Conservation (phyloP, 1,140 invertebrate species). For the Penaeus chinensis region DNA sequence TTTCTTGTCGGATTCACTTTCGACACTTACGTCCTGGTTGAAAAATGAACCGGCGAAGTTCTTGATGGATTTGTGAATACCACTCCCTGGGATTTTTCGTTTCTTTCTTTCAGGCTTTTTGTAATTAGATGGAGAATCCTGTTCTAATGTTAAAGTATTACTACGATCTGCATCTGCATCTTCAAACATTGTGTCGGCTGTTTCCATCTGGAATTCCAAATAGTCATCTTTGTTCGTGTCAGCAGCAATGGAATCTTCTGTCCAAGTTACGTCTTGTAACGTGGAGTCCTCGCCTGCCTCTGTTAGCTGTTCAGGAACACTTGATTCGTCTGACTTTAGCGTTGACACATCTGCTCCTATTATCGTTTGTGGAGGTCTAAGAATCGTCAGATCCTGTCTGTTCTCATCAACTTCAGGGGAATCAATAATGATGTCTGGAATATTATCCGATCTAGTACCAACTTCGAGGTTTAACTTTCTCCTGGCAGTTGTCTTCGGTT, state of each 20-base stretch:
- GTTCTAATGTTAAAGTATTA: background rate
- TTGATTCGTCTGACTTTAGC: background rate
- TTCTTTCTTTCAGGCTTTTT: conserved; percentile 36
- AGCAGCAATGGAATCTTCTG: background rate
- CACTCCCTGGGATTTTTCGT: conserved; percentile 33
- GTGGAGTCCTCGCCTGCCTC: background rate
- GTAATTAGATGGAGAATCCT: background rate
- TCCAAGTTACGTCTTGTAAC: conserved; percentile 2
- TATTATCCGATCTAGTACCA: too few species aligned
- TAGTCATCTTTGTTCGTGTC: background rate
- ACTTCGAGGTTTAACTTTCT: too few species aligned
- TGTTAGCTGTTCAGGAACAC: background rate
- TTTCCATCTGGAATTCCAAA: background rate
- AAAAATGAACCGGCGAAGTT: conserved; percentile 51
- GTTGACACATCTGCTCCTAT: too few species aligned
- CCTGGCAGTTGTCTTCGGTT: too few species aligned
- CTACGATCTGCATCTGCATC: background rate
- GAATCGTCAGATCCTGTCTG: too few species aligned
- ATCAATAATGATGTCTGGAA: conserved; percentile 25
- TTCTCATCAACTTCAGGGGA: conserved; percentile 15
- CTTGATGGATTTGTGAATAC: conserved; percentile 47
- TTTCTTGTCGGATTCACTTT: conserved; percentile 18
- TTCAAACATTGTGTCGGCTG: background rate
- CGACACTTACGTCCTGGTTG: conserved; percentile 17
- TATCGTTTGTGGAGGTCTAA: too few species aligned